Evolutionary conservation across 1,140 invertebrate species (phyloP).

Genomic region (Cotesia typhae): DNA sequence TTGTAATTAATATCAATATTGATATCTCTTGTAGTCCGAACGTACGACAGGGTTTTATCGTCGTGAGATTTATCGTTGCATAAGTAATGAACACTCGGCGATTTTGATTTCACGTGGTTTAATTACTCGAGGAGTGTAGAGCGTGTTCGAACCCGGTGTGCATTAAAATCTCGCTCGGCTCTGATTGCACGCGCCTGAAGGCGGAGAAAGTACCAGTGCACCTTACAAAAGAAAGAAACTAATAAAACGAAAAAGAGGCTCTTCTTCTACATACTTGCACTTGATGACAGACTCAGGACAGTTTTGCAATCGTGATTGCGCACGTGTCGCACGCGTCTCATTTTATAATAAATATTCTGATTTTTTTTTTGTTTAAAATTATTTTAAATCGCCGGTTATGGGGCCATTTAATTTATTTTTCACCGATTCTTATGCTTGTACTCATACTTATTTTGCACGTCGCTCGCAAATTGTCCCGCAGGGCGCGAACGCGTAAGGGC

Average conservation of each 20-base stretch:
- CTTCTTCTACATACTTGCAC: conserved; percentile 22
- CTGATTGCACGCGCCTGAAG: conserved; percentile 26
- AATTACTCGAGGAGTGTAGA: conserved; percentile 31
- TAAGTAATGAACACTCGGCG: conserved; percentile 21
- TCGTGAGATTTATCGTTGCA: conserved; percentile 10
- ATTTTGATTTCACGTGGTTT: conserved; percentile 31
- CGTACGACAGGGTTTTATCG: conserved; percentile 6
- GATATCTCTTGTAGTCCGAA: conserved; percentile 1
- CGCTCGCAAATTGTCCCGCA: too few relatives aligned
- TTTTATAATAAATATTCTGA: conserved; percentile 5
- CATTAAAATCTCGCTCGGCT: neutral
- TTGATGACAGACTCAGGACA: conserved; percentile 28
- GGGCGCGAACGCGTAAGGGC: too few relatives aligned
- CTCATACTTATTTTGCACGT: neutral
- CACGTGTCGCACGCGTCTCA: conserved; percentile 42
- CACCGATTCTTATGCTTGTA: too few relatives aligned
- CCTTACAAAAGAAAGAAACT: neutral
- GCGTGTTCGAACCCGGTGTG: too few relatives aligned
- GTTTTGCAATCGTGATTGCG: conserved; percentile 39
- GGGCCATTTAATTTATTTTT: too few relatives aligned
- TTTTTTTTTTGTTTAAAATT: neutral
- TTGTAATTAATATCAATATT: conserved; percentile 15
- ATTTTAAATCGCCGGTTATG: neutral
- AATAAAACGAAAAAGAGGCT: too few relatives aligned
- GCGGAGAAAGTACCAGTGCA: conserved; percentile 32